Evolutionary conservation across 2,888 invertebrate genomes (phyloP).

Genomic region (Ecliptopera silaceata): DNA sequence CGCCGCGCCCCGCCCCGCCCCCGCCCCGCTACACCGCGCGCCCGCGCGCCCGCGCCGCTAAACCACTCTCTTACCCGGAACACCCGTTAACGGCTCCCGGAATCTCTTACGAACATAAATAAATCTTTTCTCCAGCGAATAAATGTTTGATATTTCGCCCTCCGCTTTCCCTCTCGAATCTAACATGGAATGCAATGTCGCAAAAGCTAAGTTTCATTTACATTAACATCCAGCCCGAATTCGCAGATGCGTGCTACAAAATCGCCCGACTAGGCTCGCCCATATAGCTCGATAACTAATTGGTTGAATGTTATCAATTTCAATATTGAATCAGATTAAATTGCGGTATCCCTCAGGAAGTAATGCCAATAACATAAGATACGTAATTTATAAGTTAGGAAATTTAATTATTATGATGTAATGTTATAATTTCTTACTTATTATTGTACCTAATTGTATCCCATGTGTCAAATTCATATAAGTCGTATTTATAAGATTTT

Average conservation of each 20-base stretch:
- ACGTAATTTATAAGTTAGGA: slow-evolving; percentile 57
- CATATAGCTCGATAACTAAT: slow-evolving; percentile 75
- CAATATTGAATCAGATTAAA: slow-evolving; percentile 51
- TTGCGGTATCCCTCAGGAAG: slow-evolving; percentile 82
- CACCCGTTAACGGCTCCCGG: slow-evolving; percentile 73
- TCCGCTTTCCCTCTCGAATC: slow-evolving; percentile 58
- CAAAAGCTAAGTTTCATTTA: slow-evolving; percentile 57
- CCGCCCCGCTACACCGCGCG: slow-evolving; percentile 41
- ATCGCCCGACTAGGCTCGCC: slow-evolving; percentile 80
- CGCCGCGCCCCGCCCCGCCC: slow-evolving; percentile 44
- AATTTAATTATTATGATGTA: slow-evolving; percentile 55
- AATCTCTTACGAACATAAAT: slow-evolving; percentile 73
- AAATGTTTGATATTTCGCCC: slow-evolving; percentile 74
- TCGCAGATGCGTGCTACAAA: slow-evolving; percentile 73
- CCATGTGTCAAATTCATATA: slow-evolving; percentile 75
- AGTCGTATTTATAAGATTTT: slow-evolving; percentile 69
- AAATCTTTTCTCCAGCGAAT: slow-evolving; percentile 75
- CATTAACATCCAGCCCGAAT: slow-evolving; percentile 54
- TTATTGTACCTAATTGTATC: slow-evolving; percentile 60
- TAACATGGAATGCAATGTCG: slow-evolving; percentile 80
- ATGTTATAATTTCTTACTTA: slow-evolving; percentile 53
- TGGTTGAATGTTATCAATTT: slow-evolving; percentile 55
- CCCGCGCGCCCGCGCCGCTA: slow-evolving; percentile 51
- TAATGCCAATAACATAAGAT: slow-evolving; percentile 68
- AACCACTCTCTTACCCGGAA: slow-evolving; percentile 65